Evolutionary conservation across 2,888 invertebrate genomes (phyloP), one percentile per base, ranked within the genome.

Genomic region (Campopleginae sp.): DNA sequence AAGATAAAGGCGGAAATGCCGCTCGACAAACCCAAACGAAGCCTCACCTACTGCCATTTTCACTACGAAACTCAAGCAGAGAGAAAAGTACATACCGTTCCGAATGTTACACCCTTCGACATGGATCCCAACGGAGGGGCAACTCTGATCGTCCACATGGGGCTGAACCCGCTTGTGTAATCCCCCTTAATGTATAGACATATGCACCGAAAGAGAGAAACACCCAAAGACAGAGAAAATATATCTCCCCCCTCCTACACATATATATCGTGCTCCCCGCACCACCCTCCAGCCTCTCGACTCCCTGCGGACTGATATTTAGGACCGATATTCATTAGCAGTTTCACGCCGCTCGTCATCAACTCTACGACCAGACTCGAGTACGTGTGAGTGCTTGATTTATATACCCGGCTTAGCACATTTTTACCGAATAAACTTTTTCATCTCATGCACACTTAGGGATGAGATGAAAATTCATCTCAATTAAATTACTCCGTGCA

Each of bases 301-400:
- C 87, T 93, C 93, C 93, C 93, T 89, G 88, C 81, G 92, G 93
- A 91, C 92, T 90, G 92, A 93, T 93, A 92, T 93, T 93, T 93
- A 93, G 93, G 93, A 91, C 92, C 91, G 92, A 93, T 93, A 93
- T 93, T 93, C 93, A 93, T 93, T 93, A 93, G 92, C 93, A 92
- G 91, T 89, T 91, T 91, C 91, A 88, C 91, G 87, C 89, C 83
- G 84, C 84, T 84, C 84, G 89, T 90, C 89, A 90, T 90, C 89
- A 89, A 90, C 89, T 89, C 87, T 42, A 46, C 80, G 66, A 46
- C 80, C 63, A 58, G 80, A 81, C 48, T 79, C 19, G 27, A 65
- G 51, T 71, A 31, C 66, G 61, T 71, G 19, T 54, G 31, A 58
- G 17, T 71, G 70, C 46, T 54, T 82, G 76, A 63, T 63, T 70